These are phyloP conservation scores for Drosophila oshimai DNA, from an alignment of 1,140 invertebrate genomes.

Conservation along the genomic window DNA sequence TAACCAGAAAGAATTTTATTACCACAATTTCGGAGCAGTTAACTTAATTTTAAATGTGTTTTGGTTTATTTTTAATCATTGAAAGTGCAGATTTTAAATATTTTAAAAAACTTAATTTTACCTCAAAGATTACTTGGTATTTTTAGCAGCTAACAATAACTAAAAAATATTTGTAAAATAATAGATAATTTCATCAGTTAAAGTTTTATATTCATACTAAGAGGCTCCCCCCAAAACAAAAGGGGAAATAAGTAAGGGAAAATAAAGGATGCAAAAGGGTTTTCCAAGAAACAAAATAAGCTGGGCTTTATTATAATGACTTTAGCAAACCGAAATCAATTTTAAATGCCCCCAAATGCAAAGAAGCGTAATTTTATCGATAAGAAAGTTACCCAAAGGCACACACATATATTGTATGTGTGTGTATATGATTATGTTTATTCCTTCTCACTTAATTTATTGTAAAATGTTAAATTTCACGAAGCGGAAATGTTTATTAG, in stretches of 20 bases:
- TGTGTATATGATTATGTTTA: slow-evolving; percentile 61
- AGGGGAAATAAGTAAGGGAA: too few species aligned
- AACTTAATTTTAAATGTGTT: too few species aligned
- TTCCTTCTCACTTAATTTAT: slow-evolving; percentile 81
- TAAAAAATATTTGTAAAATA: too few species aligned
- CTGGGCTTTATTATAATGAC: neutral
- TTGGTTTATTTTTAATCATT: too few species aligned
- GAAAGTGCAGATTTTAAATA: too few species aligned
- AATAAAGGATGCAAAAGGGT: too few species aligned
- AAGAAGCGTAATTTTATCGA: slow-evolving; percentile 19
- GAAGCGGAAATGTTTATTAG: slow-evolving; percentile 82
- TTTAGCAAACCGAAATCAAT: neutral
- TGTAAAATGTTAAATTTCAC: slow-evolving; percentile 81
- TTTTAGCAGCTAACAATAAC: too few species aligned
- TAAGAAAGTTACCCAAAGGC: slow-evolving; percentile 28
- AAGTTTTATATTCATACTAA: too few species aligned
- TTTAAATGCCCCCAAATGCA: neutral
- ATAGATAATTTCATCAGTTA: too few species aligned
- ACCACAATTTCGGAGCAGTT: too few species aligned
- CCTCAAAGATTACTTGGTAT: too few species aligned
- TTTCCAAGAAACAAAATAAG: neutral
- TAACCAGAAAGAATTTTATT: neutral
- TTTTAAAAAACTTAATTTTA: too few species aligned
- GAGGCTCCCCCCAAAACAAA: neutral
- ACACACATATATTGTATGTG: slow-evolving; percentile 6